These are phyloP conservation scores for Steromphala cineraria DNA, from an alignment of 2,888 invertebrate genomes.

Conservation along the genomic window DNA sequence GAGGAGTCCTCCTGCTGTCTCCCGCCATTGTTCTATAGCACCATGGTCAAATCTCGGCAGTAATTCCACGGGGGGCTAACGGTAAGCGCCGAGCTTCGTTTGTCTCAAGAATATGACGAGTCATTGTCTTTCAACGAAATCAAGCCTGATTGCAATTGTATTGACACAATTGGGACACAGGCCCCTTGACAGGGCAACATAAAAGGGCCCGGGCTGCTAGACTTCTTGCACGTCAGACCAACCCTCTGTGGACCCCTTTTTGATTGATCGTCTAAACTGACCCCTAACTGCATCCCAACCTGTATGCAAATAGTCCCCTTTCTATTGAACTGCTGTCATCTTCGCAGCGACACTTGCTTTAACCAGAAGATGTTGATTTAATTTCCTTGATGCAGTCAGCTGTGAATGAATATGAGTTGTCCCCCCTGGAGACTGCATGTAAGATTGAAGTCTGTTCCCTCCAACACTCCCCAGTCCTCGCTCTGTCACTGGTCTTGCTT, in stretches of 20 bases:
- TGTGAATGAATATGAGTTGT: conserved; percentile 8
- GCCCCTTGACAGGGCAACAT: not conserved
- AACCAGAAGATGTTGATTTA: not conserved
- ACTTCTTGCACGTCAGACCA: not conserved
- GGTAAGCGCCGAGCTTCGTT: not conserved
- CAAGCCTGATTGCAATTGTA: conserved; percentile 14
- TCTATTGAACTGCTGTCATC: not conserved
- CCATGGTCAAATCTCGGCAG: not conserved
- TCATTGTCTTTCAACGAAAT: conserved; percentile 5
- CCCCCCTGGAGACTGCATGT: not conserved
- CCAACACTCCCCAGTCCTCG: not conserved
- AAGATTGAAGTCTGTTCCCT: not conserved
- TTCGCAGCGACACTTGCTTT: not conserved
- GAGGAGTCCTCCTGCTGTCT: not conserved
- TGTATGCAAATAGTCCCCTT: conserved; percentile 4
- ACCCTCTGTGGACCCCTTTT: not conserved
- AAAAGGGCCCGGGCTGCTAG: not conserved
- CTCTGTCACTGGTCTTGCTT: not conserved
- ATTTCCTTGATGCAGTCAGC: not conserved
- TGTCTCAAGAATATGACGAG: conserved; percentile 2
- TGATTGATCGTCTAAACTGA: conserved; percentile 13
- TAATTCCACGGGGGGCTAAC: not conserved
- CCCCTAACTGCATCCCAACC: conserved; percentile 16
- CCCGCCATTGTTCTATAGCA: not conserved
- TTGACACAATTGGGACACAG: conserved; percentile 7